Conservation (phyloP, 37 sponge, comb jelly and placozoan genomes). For the Halichondria panicea region DNA sequence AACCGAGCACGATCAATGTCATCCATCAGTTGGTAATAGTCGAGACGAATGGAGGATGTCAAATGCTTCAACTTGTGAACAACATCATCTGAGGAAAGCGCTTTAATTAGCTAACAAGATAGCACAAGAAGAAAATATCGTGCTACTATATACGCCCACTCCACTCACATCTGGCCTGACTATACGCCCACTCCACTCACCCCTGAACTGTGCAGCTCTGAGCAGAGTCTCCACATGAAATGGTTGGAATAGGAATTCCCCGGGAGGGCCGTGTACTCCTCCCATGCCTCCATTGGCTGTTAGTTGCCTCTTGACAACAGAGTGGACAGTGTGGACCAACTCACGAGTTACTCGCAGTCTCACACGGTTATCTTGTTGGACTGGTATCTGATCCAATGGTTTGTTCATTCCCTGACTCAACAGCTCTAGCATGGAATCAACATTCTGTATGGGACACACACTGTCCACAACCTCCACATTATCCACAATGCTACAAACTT, state of each 20-base stretch:
- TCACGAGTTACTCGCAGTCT: too few relatives aligned
- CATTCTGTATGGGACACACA: too few relatives aligned
- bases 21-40: slow-evolving; percentile 29
- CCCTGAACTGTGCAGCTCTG: slow-evolving; percentile 31
- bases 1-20: slow-evolving; percentile 7
- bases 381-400: too few relatives aligned
- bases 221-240: slow-evolving; percentile 10
- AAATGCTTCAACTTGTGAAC: slow-evolving; percentile 17
- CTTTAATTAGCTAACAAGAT: not conserved
- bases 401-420: too few relatives aligned
- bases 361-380: too few relatives aligned
- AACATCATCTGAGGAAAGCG: slow-evolving; percentile 1
- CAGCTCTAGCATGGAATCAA: too few relatives aligned
- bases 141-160: not conserved
- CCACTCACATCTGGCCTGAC: not conserved
- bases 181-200: slow-evolving; percentile 1
- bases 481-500: too few relatives aligned
- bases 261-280: not conserved
- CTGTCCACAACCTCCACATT: too few relatives aligned
- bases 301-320: slow-evolving; percentile 1
- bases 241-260: not conserved
- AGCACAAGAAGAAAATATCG: not conserved
- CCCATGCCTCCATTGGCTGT: not conserved
- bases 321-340: not conserved
- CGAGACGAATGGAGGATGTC: slow-evolving; percentile 5